These are phyloP conservation scores for Rhagonycha lutea DNA, from an alignment of 2,888 invertebrate species.

Conservation along the genomic window DNA sequence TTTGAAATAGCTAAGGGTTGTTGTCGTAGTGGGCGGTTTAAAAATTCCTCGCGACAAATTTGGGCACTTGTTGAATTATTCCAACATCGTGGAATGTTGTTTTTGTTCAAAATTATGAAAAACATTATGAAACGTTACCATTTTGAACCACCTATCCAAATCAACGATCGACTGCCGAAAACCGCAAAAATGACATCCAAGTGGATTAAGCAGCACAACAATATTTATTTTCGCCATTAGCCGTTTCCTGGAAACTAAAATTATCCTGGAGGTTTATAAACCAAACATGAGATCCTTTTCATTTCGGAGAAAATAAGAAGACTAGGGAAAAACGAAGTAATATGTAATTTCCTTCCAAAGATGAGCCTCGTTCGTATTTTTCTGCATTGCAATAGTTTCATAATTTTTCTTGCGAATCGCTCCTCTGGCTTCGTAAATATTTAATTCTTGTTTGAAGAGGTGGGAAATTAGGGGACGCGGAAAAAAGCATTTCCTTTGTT, in stretches of 20 bases:
- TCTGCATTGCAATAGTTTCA: background rate
- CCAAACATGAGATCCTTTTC: slow-evolving; percentile 21
- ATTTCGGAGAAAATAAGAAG: slow-evolving; percentile 22
- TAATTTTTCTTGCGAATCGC: background rate
- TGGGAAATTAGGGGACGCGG: background rate
- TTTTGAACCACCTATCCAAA: background rate
- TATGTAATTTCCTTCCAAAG: slow-evolving; percentile 22
- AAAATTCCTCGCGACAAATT: no score
- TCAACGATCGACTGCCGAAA: background rate
- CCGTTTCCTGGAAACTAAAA: slow-evolving; percentile 9
- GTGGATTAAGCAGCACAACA: background rate
- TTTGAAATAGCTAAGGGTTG: no score
- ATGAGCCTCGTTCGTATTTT: background rate
- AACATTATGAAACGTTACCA: background rate
- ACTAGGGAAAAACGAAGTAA: slow-evolving; percentile 20
- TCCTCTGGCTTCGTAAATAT: background rate
- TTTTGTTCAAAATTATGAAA: no score
- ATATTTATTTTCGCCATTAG: no score
- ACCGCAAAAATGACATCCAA: background rate
- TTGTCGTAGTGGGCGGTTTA: no score
- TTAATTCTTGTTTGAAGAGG: background rate
- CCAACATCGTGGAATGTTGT: background rate
- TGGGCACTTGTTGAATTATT: background rate
- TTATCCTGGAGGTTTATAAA: slow-evolving; percentile 7
- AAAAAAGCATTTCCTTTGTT: background rate